A percentile compares a stretch with the other conserved stretches of the same genome.
Evolutionary conservation across 2,888 invertebrate species (phyloP).

Genomic region (Synergus laeviventris): DNA sequence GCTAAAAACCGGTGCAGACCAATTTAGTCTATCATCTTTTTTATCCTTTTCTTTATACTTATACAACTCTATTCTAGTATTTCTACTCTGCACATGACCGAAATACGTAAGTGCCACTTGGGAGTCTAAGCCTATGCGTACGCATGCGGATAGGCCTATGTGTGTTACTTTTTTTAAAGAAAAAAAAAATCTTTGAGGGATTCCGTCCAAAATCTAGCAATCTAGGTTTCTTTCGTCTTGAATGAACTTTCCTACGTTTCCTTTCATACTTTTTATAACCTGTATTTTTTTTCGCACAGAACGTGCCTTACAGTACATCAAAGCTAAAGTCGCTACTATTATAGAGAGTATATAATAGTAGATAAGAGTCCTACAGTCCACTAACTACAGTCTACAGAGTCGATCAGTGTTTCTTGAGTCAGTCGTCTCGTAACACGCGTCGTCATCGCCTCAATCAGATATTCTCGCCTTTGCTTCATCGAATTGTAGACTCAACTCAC

Average conservation of each 20-base stretch:
- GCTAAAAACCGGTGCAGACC: background rate
- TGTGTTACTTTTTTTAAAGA: background rate
- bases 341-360: no score
- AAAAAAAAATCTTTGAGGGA: background rate
- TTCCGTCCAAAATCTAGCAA: background rate
- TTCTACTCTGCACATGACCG: constrained; percentile 1
- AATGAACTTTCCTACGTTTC: background rate
- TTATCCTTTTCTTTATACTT: background rate
- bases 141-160: background rate
- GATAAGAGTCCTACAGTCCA: background rate
- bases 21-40: background rate
- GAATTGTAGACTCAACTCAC: constrained; percentile 19
- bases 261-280: background rate
- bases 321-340: background rate
- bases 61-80: background rate
- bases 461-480: constrained; percentile 38
- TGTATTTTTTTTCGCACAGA: background rate
- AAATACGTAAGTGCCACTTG: background rate
- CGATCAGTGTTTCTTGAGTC: constrained; percentile 41
- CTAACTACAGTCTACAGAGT: no score
- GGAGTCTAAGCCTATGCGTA: background rate
- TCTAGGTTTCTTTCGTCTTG: background rate
- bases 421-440: constrained; percentile 44
- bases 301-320: constrained; percentile 13
- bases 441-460: constrained; percentile 39